phyloP scores from a whole-genome alignment of 2,113 vertebrate species.

The Piaya cayana region DNA sequence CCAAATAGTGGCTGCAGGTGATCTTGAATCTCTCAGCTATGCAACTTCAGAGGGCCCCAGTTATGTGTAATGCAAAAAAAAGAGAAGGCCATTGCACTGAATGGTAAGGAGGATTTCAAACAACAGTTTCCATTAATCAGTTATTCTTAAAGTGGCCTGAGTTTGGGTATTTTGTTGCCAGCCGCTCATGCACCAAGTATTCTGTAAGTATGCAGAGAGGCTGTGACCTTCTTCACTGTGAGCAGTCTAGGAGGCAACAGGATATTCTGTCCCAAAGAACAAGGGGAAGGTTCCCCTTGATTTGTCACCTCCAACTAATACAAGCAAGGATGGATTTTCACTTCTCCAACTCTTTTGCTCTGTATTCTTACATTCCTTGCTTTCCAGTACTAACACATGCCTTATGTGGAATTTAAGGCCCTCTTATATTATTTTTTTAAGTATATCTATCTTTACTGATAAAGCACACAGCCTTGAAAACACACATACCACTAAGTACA shows the following conservation, averaged over 20 bases:
- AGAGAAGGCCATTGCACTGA: background rate
- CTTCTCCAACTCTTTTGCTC: background rate
- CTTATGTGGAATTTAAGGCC: background rate
- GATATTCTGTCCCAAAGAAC: background rate
- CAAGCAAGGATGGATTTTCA: background rate
- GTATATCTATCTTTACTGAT: background rate
- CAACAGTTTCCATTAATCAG: background rate
- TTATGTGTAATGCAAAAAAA: background rate
- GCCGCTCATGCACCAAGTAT: background rate
- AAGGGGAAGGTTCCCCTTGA: background rate
- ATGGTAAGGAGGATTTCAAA: background rate
- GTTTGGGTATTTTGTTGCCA: background rate
- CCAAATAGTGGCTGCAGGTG: background rate
- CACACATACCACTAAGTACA: background rate
- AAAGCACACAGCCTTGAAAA: background rate
- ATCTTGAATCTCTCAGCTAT: background rate
- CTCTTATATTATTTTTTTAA: background rate
- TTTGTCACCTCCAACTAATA: background rate
- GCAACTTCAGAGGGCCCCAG: background rate
- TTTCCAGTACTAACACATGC: background rate
- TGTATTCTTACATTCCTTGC: background rate
- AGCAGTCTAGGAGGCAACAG: background rate
- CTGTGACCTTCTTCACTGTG: background rate
- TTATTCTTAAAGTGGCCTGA: background rate
- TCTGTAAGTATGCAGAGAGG: background rate